A percentile compares a stretch with the other conserved stretches of the same genome.
Conservation (phyloP, 2,888 invertebrate genomes). For the Drosophila glabriapex region DNA sequence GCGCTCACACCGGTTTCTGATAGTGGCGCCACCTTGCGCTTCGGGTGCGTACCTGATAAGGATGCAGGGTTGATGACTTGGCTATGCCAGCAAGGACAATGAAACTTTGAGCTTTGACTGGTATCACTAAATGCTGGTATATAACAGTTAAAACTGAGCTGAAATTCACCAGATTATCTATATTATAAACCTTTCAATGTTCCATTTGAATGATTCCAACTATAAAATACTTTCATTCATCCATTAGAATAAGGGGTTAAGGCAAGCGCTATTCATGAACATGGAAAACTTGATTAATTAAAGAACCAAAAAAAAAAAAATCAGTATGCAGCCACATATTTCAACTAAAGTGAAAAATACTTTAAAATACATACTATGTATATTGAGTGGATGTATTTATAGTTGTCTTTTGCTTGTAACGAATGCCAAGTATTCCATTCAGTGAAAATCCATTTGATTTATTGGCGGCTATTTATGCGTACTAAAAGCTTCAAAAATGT, state of each 20-base stretch:
- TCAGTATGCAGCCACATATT: not conserved
- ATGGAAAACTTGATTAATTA: not conserved
- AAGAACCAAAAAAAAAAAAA: not conserved
- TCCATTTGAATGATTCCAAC: not conserved
- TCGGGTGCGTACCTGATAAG: slow-evolving; percentile 15
- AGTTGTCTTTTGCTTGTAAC: slow-evolving; percentile 12
- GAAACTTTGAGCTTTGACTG: not conserved
- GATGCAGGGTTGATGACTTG: slow-evolving; percentile 40
- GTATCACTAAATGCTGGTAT: not conserved
- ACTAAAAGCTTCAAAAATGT: slow-evolving; percentile 56
- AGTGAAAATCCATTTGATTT: slow-evolving; percentile 65
- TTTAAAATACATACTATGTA: not conserved
- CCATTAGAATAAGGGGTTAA: not conserved
- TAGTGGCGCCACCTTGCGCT: slow-evolving; percentile 46
- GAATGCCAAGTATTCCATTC: slow-evolving; percentile 55
- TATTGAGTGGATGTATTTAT: not conserved
- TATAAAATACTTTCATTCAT: not conserved
- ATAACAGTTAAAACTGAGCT: slow-evolving; percentile 3
- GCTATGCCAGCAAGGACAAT: slow-evolving; percentile 44
- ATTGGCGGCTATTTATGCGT: slow-evolving; percentile 42
- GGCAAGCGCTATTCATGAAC: not conserved
- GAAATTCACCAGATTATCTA: not conserved
- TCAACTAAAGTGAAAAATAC: not conserved
- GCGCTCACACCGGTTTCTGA: not conserved
- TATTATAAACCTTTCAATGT: not conserved